These are phyloP conservation scores for Nyctibius grandis DNA, from an alignment of 2,797 vertebrate genomes.

Conservation along the genomic window DNA sequence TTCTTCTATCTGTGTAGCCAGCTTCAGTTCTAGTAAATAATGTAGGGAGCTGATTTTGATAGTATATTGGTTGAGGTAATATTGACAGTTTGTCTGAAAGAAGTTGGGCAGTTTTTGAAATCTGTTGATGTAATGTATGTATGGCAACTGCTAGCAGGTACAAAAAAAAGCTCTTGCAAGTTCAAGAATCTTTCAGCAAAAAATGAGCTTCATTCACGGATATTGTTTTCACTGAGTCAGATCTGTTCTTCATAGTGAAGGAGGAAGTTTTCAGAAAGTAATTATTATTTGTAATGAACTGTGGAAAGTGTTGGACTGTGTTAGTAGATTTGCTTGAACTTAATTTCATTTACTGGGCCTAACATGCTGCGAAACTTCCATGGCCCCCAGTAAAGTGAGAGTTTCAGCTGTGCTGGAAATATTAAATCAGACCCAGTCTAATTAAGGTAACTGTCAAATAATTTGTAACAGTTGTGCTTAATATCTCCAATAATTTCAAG, in stretches of 20 bases:
- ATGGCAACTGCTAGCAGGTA: not conserved
- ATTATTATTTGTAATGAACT: conserved; percentile 46
- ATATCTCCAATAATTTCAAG: not conserved
- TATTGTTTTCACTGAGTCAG: not conserved
- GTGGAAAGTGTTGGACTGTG: not conserved
- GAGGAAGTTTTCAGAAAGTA: not conserved
- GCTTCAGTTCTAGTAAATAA: not conserved
- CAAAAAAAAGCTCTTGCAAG: not conserved
- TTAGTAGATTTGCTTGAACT: conserved; percentile 41
- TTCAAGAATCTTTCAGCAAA: not conserved
- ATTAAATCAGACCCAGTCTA: not conserved
- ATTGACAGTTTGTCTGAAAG: not conserved
- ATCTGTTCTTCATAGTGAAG: not conserved
- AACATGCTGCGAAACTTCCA: not conserved
- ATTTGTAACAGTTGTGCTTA: not conserved
- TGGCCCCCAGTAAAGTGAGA: not conserved
- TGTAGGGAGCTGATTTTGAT: not conserved
- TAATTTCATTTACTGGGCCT: not conserved
- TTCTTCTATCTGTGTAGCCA: not conserved
- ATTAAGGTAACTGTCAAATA: conserved; percentile 12
- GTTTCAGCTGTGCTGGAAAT: not conserved
- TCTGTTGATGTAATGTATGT: not conserved
- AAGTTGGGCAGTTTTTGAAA: not conserved
- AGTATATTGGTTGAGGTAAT: not conserved
- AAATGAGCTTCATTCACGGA: not conserved